Base-by-base conservation (phyloP, 2,888 invertebrate species). In the Acanthacorydalis orientalis region DNA sequence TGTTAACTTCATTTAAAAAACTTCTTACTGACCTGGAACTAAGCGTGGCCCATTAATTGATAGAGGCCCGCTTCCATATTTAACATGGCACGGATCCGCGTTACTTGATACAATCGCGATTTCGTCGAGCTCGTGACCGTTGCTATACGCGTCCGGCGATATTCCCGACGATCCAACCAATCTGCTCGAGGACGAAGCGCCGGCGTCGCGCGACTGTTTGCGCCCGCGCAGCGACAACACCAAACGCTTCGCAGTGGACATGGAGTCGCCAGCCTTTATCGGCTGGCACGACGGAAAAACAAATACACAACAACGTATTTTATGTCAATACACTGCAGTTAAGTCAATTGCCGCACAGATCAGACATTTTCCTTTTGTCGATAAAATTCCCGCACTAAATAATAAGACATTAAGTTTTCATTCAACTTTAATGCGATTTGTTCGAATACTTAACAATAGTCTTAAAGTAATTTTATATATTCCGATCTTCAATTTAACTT, bases 71-170 rank as follows among this genome's bases (percentile, higher is more conserved):
- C 74, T 73, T 54, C 77, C 77, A 60, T 73, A 73, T 57, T 70
- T 72, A 54, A 70, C 70, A 57, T 67, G 70, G 46, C 66, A 67
- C 43, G 69, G 73, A 52, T 69, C 70, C 41, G 71, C 72, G 57
- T 70, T 72, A 52, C 67, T 65, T 44, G 75, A 75, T 53, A 80
- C 77, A 55, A 80, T 73, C 51, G 80, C 77, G 58, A 80, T 79
- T 65, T 79, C 78, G 57, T 78, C 77, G 53, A 78, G 66, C 59
- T 78, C 78, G 67, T 75, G 75, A 7, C 16, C 42, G 42, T 32
- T 43, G 31, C 34, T 35, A 14, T 33, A 23, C n/a, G 47, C 38
- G n/a, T 33, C 16, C 52, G 64, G 65, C 49, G 57, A 56, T 47
- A 51, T 55, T 44, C 55, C 56, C 43, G 52, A 49, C 50, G 51